Evolutionary conservation across 2,113 vertebrate genomes (phyloP).

Genomic region (Apaloderma vittatum): DNA sequence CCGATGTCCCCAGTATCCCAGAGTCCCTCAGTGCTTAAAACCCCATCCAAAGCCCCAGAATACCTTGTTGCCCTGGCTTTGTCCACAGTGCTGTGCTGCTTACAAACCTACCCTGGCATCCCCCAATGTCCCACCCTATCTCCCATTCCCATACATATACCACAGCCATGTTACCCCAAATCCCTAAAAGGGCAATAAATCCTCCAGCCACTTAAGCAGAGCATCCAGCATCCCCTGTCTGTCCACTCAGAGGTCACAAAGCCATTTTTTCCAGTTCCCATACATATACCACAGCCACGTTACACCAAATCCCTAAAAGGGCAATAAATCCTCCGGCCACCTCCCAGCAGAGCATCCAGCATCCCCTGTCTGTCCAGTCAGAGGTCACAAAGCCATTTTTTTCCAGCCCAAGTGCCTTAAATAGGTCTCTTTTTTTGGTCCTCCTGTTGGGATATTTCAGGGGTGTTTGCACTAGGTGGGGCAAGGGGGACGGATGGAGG

Average conservation of each 20-base stretch:
- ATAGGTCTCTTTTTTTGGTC: accelerated
- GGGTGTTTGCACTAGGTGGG: neutral
- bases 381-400: neutral
- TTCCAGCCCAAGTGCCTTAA: neutral
- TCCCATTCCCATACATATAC: neutral
- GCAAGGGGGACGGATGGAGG: accelerated
- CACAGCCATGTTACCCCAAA: neutral
- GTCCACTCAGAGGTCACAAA: neutral
- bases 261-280: neutral
- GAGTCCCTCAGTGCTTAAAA: neutral
- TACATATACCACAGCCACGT: neutral
- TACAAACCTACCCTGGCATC: neutral
- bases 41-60: neutral
- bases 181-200: neutral
- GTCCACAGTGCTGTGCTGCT: neutral
- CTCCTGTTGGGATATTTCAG: neutral
- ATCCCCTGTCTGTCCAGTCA: neutral
- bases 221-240: neutral
- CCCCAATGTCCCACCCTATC: neutral
- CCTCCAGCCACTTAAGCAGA: accelerated
- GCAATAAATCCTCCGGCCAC: accelerated
- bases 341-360: neutral
- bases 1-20: neutral
- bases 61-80: neutral
- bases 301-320: neutral